These are phyloP conservation scores for Sebastes taczanowskii DNA, from an alignment of 2,797 vertebrate genomes.

Conservation along the genomic window DNA sequence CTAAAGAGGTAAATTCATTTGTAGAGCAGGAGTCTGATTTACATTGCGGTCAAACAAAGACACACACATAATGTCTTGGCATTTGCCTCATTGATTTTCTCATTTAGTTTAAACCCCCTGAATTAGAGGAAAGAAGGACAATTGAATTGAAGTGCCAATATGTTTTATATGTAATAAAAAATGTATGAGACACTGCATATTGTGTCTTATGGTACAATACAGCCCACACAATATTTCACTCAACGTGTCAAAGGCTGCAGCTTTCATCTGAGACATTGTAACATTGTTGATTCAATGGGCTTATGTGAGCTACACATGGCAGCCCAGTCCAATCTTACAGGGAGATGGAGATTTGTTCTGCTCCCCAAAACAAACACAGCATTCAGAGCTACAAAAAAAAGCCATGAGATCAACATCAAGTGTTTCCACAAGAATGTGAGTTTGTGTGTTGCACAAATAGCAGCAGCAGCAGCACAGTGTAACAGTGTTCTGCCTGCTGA, in stretches of 20 bases:
- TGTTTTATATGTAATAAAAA: neutral
- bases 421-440: neutral
- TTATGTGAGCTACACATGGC: neutral
- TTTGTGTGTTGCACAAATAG: neutral
- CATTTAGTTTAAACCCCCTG: neutral
- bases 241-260: neutral
- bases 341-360: neutral
- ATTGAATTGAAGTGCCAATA: neutral
- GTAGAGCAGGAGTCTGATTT: neutral
- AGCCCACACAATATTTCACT: constrained; percentile 1
- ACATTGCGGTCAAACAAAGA: neutral
- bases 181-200: neutral
- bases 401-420: neutral
- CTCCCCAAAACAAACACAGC: neutral
- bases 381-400: neutral
- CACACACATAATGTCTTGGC: neutral
- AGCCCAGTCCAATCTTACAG: neutral
- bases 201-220: neutral
- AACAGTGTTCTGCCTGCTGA: neutral
- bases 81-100: constrained; percentile 17
- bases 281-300: neutral
- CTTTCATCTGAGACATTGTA: neutral
- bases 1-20: neutral
- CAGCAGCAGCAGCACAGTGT: neutral
- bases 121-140: neutral